Evolutionary conservation across 1,140 invertebrate species (phyloP).

Genomic region (Sarcophaga bullata): DNA sequence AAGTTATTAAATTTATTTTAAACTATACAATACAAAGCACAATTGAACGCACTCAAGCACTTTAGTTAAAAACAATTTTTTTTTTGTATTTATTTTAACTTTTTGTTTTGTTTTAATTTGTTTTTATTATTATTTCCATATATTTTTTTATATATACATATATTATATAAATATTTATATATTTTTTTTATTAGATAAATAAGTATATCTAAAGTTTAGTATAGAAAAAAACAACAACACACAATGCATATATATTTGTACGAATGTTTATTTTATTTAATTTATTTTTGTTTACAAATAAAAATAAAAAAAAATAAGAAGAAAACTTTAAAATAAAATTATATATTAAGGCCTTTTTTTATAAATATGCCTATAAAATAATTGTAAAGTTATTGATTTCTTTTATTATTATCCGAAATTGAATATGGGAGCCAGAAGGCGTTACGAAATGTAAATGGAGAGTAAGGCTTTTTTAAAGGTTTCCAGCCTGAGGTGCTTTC

Average conservation of each 20-base stretch:
- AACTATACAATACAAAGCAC: slow-evolving; percentile 23
- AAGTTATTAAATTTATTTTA: background rate
- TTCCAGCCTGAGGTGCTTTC: too few relatives aligned
- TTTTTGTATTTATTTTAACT: background rate
- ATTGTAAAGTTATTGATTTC: background rate
- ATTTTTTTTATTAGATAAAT: background rate
- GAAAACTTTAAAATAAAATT: slow-evolving; percentile 20
- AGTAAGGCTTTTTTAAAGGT: too few relatives aligned
- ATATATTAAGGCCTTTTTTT: slow-evolving; percentile 37
- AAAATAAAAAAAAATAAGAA: background rate
- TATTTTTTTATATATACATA: background rate
- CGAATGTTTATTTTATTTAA: slow-evolving; percentile 27
- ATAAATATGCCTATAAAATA: slow-evolving; percentile 30
- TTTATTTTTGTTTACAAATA: slow-evolving; percentile 29
- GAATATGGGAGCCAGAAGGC: too few relatives aligned
- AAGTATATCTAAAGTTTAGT: slow-evolving; percentile 20
- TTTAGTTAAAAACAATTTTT: slow-evolving; percentile 29
- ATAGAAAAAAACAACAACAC: background rate
- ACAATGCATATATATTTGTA: slow-evolving; percentile 16
- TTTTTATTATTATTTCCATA: background rate
- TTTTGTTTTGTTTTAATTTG: slow-evolving; percentile 15
- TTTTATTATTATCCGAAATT: too few relatives aligned
- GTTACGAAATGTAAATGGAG: too few relatives aligned
- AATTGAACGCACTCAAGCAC: slow-evolving; percentile 39
- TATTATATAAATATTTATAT: background rate